These are phyloP conservation scores for Xenotilapia flavipinnis DNA, from an alignment of 2,113 vertebrate genomes.

Conservation along the genomic window DNA sequence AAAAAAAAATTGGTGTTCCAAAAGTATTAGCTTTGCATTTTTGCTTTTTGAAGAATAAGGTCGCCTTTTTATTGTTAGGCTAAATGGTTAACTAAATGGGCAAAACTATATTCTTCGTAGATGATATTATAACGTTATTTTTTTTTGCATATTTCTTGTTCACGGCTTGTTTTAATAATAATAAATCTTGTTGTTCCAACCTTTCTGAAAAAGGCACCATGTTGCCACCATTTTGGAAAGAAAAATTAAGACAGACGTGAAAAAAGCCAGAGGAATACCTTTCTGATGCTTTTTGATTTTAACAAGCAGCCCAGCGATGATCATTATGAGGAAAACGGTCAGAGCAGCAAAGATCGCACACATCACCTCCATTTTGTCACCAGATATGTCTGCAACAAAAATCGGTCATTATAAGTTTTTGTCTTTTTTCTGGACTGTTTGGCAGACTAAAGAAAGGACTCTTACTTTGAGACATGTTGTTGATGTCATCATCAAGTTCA, in stretches of 20 bases:
- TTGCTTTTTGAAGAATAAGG: fast-evolving
- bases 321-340: fast-evolving
- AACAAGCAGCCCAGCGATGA: background rate
- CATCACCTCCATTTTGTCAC: background rate
- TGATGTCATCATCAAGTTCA: background rate
- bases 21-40: background rate
- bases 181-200: background rate
- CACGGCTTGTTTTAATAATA: background rate
- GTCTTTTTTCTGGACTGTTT: background rate
- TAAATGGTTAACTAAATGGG: background rate
- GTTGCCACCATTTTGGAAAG: background rate
- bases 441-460: background rate
- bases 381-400: background rate
- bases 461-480: background rate
- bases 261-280: fast-evolving
- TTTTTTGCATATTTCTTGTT: background rate
- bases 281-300: background rate
- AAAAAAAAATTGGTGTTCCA: too few relatives aligned
- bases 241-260: background rate
- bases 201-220: background rate
- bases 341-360: fast-evolving
- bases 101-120: fast-evolving
- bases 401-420: fast-evolving
- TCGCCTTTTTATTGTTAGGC: too few relatives aligned
- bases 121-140: too few relatives aligned